phyloP scores from a whole-genome alignment of 2,797 vertebrate genomes.

The Calcarius lapponicus region DNA sequence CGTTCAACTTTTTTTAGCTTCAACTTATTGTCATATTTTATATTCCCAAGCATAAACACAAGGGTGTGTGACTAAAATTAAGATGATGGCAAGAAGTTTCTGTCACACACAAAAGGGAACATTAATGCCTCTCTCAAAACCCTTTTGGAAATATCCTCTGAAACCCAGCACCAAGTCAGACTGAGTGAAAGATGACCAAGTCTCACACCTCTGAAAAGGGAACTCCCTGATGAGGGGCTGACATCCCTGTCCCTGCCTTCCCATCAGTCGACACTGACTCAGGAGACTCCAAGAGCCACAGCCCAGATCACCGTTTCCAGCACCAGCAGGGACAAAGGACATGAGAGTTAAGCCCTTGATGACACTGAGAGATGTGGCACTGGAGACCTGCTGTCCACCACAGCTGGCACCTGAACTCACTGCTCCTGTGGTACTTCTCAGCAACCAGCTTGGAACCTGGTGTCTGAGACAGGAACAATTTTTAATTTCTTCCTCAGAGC shows the following conservation, averaged over 20 bases:
- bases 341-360: no score
- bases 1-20: neutral
- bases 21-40: neutral
- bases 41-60: neutral
- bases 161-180: neutral
- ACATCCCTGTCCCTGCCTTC: neutral
- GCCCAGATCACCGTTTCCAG: accelerated
- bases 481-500: neutral
- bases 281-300: neutral
- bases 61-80: neutral
- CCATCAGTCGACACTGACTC: accelerated
- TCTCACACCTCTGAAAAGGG: neutral
- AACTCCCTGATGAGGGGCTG: neutral
- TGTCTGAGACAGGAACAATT: neutral
- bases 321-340: no score
- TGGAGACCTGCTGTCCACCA: no score
- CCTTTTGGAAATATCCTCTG: neutral
- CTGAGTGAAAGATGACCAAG: neutral
- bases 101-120: neutral
- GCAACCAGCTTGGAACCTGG: neutral
- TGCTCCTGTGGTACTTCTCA: no score
- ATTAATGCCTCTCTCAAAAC: neutral
- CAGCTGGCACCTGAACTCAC: no score
- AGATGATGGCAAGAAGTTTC: neutral
- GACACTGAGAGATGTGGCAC: no score